phyloP scores from a whole-genome alignment of 2,113 vertebrate genomes.

The Chascanopsetta lugubris region DNA sequence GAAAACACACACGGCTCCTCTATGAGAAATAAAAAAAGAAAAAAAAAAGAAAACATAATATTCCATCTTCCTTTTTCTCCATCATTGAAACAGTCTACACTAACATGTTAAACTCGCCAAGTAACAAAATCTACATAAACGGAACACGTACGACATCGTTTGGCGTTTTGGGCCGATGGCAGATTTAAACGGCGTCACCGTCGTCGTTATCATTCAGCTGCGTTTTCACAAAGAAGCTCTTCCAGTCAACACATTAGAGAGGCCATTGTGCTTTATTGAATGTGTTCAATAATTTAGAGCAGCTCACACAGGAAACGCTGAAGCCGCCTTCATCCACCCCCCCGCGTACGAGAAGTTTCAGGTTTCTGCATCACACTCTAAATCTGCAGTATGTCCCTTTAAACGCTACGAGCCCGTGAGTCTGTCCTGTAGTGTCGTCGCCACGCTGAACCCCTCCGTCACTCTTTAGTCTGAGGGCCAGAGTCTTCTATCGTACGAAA shows the following conservation, averaged over 20 bases:
- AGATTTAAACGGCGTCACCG: not conserved
- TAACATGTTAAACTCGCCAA: not conserved
- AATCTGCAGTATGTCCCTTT: too few species aligned
- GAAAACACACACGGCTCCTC: too few species aligned
- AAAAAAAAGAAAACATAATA: not conserved
- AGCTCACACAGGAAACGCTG: not conserved
- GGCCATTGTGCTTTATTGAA: not conserved
- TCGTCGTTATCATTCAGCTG: not conserved
- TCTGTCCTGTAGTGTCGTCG: too few species aligned
- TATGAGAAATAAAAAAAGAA: too few species aligned
- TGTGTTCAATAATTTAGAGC: not conserved
- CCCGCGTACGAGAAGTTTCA: not conserved
- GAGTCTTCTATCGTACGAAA: too few species aligned
- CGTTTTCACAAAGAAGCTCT: not conserved
- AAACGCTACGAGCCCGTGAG: too few species aligned
- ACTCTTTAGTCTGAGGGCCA: constrained; percentile 18
- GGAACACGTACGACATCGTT: too few species aligned
- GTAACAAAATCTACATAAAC: too few species aligned
- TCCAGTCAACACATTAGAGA: not conserved
- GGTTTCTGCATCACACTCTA: not conserved
- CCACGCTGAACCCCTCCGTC: too few species aligned
- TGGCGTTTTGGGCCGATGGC: too few species aligned
- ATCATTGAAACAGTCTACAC: not conserved
- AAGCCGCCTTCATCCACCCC: not conserved
- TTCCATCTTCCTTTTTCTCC: not conserved